phyloP scores from a whole-genome alignment of 2,888 invertebrate genomes.

The Dicyrtoma fusca region DNA sequence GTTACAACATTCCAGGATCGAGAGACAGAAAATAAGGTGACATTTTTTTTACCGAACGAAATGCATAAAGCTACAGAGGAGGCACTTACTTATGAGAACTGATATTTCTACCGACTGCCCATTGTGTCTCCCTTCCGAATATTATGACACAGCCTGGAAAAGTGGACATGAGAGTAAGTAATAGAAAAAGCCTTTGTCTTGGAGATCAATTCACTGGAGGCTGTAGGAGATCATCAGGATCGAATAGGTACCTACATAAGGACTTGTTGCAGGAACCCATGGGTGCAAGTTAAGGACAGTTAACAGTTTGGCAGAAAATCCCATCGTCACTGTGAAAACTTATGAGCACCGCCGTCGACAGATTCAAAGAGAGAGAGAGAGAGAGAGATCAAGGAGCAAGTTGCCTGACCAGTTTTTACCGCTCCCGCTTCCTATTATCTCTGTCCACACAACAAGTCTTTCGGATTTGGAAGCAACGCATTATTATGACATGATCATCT shows the following conservation, averaged over 20 bases:
- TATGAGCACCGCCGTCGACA: too few species aligned
- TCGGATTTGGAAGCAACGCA: slow-evolving; percentile 4
- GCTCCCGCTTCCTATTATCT: background rate
- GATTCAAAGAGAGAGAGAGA: too few species aligned
- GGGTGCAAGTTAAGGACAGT: too few species aligned
- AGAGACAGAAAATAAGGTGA: too few species aligned
- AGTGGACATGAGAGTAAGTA: slow-evolving; percentile 7
- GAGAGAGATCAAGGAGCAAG: slow-evolving; percentile 8
- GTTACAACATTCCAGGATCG: too few species aligned
- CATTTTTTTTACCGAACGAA: background rate
- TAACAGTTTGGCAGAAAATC: slow-evolving; percentile 35
- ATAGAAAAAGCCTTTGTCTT: background rate
- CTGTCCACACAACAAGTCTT: slow-evolving; percentile 4
- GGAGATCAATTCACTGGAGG: too few species aligned
- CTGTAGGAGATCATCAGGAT: too few species aligned
- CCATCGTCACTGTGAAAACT: slow-evolving; percentile 30
- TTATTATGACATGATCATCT: slow-evolving; percentile 14
- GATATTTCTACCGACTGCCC: too few species aligned
- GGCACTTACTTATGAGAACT: background rate
- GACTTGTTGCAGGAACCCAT: too few species aligned
- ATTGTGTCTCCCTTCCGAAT: too few species aligned
- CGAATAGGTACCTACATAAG: too few species aligned
- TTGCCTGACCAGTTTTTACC: slow-evolving; percentile 32
- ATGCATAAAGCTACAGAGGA: background rate
- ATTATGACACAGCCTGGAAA: too few species aligned